These are phyloP conservation scores for Troides aeacus DNA, from an alignment of 2,888 invertebrate species.

Conservation along the genomic window DNA sequence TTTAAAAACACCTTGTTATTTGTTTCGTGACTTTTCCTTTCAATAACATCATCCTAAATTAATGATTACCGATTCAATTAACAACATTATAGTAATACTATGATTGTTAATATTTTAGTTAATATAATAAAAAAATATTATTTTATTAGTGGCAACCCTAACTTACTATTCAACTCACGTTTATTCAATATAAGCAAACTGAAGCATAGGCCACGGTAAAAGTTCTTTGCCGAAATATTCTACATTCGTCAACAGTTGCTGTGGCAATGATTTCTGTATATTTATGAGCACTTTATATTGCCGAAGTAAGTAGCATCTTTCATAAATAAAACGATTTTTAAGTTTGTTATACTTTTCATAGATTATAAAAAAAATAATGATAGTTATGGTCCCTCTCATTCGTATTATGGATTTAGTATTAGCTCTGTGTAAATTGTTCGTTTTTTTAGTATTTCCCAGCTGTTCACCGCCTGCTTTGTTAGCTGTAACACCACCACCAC, in stretches of 20 bases:
- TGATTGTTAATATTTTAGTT: background rate
- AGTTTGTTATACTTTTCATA: background rate
- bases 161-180: constrained; percentile 77
- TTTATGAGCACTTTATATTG: constrained; percentile 32
- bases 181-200: constrained; percentile 81
- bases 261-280: constrained; percentile 50
- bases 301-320: constrained; percentile 12
- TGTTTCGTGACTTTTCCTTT: too few species aligned
- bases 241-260: constrained; percentile 68
- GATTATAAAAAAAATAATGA: background rate
- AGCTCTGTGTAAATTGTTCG: background rate
- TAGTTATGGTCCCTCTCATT: background rate
- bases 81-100: background rate
- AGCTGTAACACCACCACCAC: too few species aligned
- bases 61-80: background rate
- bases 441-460: too few species aligned
- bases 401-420: background rate
- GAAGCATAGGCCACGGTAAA: constrained; percentile 70
- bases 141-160: constrained; percentile 57
- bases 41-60: too few species aligned
- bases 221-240: constrained; percentile 74
- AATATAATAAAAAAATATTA: background rate
- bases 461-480: too few species aligned
- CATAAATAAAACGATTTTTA: background rate
- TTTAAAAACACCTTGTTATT: too few species aligned